A percentile compares a stretch with the other conserved stretches of the same genome.
Evolutionary conservation across 92 coral and sea anemone species (phyloP).

Genomic region (Zoanthus gigantus): DNA sequence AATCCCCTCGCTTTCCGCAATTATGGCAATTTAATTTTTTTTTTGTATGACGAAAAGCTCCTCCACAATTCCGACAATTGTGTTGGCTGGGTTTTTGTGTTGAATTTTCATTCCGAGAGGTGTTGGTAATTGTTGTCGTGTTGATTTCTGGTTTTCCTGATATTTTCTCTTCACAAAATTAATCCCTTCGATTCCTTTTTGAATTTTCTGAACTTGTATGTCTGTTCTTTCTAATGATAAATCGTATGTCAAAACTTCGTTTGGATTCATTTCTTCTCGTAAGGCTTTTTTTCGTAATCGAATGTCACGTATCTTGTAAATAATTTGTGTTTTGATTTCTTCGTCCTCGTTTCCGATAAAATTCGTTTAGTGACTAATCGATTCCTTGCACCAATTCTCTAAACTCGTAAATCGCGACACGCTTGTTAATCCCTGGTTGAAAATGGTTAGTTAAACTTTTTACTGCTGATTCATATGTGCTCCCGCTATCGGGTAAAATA

Average conservation of each 20-base stretch:
- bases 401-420: conserved; percentile 57
- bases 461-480: conserved; percentile 45
- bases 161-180: neutral
- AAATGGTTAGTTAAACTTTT: conserved; percentile 43
- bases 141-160: neutral
- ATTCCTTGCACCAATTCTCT: conserved; percentile 25
- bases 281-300: conserved; percentile 58
- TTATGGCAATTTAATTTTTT: conserved; percentile 25
- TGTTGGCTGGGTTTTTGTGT: neutral
- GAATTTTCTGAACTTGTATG: conserved; percentile 35
- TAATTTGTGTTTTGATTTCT: conserved; percentile 52
- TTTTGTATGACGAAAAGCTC: conserved; percentile 44
- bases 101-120: neutral
- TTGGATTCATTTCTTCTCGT: conserved; percentile 19
- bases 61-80: conserved; percentile 52
- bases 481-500: conserved; percentile 58
- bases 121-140: neutral
- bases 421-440: conserved; percentile 28
- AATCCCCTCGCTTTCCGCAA: conserved; percentile 41
- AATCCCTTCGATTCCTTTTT: neutral
- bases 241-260: conserved; percentile 32
- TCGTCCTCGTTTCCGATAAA: conserved; percentile 43
- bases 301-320: conserved; percentile 57
- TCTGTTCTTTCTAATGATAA: conserved; percentile 58
- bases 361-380: conserved; percentile 45